Conservation (phyloP, 2,888 invertebrate species). For the Plebejus melissa region DNA sequence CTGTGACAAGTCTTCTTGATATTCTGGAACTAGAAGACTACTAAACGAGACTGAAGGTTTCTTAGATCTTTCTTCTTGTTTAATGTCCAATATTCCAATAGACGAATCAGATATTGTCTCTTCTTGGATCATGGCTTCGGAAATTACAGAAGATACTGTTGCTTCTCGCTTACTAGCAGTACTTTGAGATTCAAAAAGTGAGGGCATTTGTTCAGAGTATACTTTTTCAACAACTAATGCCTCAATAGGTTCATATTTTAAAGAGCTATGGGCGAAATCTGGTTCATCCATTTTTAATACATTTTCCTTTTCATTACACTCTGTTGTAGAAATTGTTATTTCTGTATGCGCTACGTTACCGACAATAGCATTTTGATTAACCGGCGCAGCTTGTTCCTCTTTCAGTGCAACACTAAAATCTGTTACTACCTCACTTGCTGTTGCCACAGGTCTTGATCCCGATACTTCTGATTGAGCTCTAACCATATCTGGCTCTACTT, state of each 20-base stretch:
- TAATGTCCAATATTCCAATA: constrained; percentile 54
- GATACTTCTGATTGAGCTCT: constrained; percentile 65
- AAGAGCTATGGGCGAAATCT: constrained; percentile 43
- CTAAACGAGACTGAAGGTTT: constrained; percentile 67
- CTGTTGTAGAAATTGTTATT: constrained; percentile 73
- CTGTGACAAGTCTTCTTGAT: constrained; percentile 74
- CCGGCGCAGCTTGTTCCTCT: constrained; percentile 38
- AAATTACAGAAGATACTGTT: constrained; percentile 60
- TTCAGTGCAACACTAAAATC: constrained; percentile 59
- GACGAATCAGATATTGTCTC: constrained; percentile 74
- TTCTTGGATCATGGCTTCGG: constrained; percentile 78
- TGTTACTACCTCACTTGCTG: constrained; percentile 66
- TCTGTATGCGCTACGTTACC: constrained; percentile 76
- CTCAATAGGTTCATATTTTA: constrained; percentile 57
- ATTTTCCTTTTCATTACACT: constrained; percentile 79
- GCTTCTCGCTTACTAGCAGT: constrained; percentile 53
- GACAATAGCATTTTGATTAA: constrained; percentile 64
- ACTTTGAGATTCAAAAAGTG: constrained; percentile 47
- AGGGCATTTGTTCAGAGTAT: constrained; percentile 64
- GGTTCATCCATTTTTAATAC: constrained; percentile 42
- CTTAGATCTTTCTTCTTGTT: constrained; percentile 46
- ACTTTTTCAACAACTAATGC: constrained; percentile 76
- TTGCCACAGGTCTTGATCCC: constrained; percentile 68
- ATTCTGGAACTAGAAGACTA: constrained; percentile 77
- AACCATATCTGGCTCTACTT: constrained; percentile 43